phyloP scores from a whole-genome alignment of 2,797 vertebrate species.

The Adelosebastes latens region DNA sequence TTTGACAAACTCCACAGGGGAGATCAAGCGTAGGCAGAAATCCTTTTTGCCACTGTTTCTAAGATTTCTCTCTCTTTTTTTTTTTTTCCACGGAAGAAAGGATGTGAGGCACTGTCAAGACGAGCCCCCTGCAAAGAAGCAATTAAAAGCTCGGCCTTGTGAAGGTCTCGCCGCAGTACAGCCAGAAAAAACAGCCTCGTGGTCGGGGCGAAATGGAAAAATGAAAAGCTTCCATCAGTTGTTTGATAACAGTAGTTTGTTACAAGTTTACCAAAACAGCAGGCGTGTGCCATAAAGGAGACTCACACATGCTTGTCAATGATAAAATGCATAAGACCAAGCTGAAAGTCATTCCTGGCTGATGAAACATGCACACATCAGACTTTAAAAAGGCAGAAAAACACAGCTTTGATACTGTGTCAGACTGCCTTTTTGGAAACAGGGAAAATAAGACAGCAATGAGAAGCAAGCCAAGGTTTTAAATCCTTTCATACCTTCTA shows the following conservation, averaged over 20 bases:
- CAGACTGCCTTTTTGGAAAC: constrained; percentile 24
- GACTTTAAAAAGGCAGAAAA: constrained; percentile 36
- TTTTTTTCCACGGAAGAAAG: constrained; percentile 64
- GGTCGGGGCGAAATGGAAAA: constrained; percentile 55
- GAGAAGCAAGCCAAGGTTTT: constrained; percentile 33
- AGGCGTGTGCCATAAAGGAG: constrained; percentile 42
- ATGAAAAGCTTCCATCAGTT: constrained; percentile 66
- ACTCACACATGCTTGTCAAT: constrained; percentile 52
- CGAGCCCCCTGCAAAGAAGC: constrained; percentile 83
- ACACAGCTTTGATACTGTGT: constrained; percentile 51
- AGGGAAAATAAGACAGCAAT: constrained; percentile 19
- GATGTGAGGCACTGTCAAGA: constrained; percentile 80
- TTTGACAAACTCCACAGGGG: constrained; percentile 83
- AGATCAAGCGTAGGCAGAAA: constrained; percentile 79
- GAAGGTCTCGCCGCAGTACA: constrained; percentile 75
- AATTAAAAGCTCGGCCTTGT: constrained; percentile 85
- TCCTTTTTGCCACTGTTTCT: constrained; percentile 77
- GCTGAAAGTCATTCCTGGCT: constrained; percentile 38
- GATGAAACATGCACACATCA: constrained; percentile 36
- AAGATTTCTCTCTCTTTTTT: constrained; percentile 64
- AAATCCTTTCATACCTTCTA: constrained; percentile 43
- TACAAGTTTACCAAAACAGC: constrained; percentile 64
- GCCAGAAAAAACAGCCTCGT: constrained; percentile 62
- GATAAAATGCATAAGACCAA: constrained; percentile 58
- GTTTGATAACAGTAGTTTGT: constrained; percentile 64